Percentiles rank a stretch among this genome's conserved stretches.
Conservation (phyloP, 2,113 vertebrate species). For the Tenrec ecaudatus region DNA sequence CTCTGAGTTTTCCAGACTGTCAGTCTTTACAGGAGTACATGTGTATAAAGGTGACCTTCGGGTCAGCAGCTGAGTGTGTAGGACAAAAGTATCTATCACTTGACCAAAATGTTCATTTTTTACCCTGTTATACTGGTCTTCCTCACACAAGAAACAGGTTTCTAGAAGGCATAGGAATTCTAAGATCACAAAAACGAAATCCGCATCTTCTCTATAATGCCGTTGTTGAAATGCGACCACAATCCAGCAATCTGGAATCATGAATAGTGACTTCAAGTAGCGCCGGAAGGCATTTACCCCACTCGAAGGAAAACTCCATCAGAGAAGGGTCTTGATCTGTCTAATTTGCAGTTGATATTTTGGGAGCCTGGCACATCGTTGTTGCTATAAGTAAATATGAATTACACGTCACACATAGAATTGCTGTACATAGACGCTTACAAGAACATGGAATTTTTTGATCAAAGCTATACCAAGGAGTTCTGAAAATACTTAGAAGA, state of each 20-base stretch:
- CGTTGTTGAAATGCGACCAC: slow-evolving; percentile 10
- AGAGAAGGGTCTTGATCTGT: neutral
- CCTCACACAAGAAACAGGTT: neutral
- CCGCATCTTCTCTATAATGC: neutral
- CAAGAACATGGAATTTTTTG: neutral
- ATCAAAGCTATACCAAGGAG: neutral
- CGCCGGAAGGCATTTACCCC: neutral
- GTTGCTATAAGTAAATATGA: neutral
- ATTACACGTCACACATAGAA: neutral
- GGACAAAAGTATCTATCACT: slow-evolving; percentile 40
- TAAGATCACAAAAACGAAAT: slow-evolving; percentile 28
- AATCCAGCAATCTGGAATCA: neutral
- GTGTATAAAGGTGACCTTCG: too few species aligned
- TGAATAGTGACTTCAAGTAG: neutral
- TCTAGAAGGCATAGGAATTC: slow-evolving; percentile 11
- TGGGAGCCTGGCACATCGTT: neutral
- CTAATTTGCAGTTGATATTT: neutral
- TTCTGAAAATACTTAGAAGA: slow-evolving; percentile 26
- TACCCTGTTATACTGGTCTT: neutral
- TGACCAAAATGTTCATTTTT: slow-evolving; percentile 49
- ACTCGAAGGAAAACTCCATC: neutral
- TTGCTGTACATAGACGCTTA: neutral
- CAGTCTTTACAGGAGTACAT: too few species aligned
- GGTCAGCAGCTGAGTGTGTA: neutral
- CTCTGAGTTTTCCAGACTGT: too few species aligned